These are phyloP conservation scores for Gouania willdenowi DNA, from an alignment of 2,797 vertebrate species.

Conservation along the genomic window DNA sequence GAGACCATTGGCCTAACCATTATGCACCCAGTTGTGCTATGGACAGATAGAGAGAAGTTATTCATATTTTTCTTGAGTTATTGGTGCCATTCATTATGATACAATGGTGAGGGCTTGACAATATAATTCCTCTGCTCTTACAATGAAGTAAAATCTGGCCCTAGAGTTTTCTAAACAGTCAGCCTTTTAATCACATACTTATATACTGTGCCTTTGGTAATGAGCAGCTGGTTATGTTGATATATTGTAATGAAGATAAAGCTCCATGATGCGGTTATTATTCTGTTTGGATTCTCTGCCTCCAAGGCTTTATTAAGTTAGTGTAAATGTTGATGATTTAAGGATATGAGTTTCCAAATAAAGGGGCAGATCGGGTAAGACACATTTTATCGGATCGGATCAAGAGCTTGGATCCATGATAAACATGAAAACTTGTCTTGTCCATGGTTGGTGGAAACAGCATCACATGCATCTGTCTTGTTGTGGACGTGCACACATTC, in stretches of 20 bases:
- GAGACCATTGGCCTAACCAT: too few species aligned
- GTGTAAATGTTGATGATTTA: too few species aligned
- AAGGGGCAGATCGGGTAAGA: too few species aligned
- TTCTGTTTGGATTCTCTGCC: slow-evolving; percentile 2
- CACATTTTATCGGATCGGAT: too few species aligned
- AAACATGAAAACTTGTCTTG: not conserved
- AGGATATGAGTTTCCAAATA: too few species aligned
- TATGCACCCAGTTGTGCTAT: too few species aligned
- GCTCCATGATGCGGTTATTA: not conserved
- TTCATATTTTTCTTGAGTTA: too few species aligned
- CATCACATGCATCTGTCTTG: too few species aligned
- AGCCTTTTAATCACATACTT: slow-evolving; percentile 21
- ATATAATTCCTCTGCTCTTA: slow-evolving; percentile 3
- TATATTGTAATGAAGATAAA: slow-evolving; percentile 1
- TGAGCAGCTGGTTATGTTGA: slow-evolving; percentile 8
- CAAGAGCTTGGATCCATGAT: not conserved
- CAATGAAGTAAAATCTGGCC: slow-evolving; percentile 3
- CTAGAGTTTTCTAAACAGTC: slow-evolving; percentile 1
- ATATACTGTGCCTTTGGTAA: slow-evolving; percentile 8
- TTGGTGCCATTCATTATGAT: too few species aligned
- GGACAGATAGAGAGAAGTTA: too few species aligned
- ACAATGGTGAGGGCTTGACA: not conserved
- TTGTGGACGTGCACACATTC: too few species aligned
- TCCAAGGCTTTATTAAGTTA: not conserved
- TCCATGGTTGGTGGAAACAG: slow-evolving; percentile 2